Evolutionary conservation across 64 coral and sea anemone species (phyloP).

Genomic region (Catalaphyllia jardinei): DNA sequence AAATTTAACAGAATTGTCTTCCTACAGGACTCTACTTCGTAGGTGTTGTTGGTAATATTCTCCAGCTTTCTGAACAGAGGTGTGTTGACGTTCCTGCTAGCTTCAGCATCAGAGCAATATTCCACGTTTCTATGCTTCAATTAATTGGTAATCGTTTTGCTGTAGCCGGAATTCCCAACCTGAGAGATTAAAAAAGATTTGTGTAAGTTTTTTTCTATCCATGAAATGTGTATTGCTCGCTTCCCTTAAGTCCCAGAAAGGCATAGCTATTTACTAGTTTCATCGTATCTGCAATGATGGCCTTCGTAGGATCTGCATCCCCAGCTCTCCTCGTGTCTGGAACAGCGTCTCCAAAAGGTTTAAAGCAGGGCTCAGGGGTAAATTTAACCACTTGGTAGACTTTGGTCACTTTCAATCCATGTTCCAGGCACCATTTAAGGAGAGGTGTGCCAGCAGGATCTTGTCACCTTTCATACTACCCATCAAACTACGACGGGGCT

Average conservation of each 20-base stretch:
- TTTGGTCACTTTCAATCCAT: conserved; percentile 21
- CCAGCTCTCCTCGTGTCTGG: conserved; percentile 21
- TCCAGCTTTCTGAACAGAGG: conserved; percentile 16
- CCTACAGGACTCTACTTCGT: conserved; percentile 36
- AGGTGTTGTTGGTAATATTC: background rate
- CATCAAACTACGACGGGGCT: background rate
- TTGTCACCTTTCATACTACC: background rate
- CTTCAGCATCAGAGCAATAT: conserved; percentile 29
- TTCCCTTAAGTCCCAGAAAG: conserved; percentile 26
- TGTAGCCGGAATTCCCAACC: conserved; percentile 29
- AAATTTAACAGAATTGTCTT: conserved; percentile 31
- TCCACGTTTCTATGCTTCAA: background rate
- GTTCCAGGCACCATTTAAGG: conserved; percentile 14
- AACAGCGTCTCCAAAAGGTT: too few species aligned
- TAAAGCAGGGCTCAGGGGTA: background rate
- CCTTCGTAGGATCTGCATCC: conserved; percentile 17
- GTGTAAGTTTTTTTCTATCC: too few species aligned
- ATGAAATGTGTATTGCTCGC: too few species aligned
- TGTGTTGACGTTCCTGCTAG: background rate
- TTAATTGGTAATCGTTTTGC: conserved; percentile 35
- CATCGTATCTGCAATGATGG: conserved; percentile 51
- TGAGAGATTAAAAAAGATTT: too few species aligned
- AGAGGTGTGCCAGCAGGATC: conserved; percentile 38
- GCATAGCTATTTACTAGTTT: conserved; percentile 56
- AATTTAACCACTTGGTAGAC: conserved; percentile 18